Conservation (phyloP, 2,113 vertebrate genomes). For the Tetrax tetrax region DNA sequence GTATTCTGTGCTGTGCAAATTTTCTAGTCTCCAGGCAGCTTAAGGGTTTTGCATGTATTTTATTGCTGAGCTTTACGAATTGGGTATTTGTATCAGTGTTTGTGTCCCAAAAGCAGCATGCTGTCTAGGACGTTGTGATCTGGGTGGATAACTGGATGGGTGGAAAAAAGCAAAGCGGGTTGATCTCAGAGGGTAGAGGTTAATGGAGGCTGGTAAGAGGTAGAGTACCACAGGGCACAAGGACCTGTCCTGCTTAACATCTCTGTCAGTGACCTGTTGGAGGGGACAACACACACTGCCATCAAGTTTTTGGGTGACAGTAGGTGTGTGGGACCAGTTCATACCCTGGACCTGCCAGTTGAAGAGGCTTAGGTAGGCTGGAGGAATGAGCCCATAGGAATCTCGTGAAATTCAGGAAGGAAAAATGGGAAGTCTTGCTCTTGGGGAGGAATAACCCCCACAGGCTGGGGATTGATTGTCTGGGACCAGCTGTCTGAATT, state of each 20-base stretch:
- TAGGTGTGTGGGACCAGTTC: background rate
- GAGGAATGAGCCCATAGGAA: background rate
- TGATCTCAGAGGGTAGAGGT: background rate
- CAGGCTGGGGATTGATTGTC: background rate
- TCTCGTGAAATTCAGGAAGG: background rate
- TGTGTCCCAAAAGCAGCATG: background rate
- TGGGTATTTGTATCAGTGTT: background rate
- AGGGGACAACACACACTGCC: background rate
- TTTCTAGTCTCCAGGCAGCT: background rate
- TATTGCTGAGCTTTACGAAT: background rate
- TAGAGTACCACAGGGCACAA: background rate
- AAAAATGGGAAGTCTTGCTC: background rate
- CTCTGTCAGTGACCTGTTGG: background rate
- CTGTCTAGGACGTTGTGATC: background rate
- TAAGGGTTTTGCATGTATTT: background rate
- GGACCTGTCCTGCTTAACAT: background rate
- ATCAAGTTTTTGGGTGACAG: background rate
- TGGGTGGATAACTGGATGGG: background rate
- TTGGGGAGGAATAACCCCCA: background rate
- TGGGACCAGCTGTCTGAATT: background rate
- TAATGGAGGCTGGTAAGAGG: background rate
- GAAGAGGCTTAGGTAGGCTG: background rate
- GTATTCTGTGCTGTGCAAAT: background rate
- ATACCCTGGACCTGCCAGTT: background rate
- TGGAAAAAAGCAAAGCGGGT: background rate